A percentile compares a stretch with the other conserved stretches of the same genome.
phyloP scores from a whole-genome alignment of 2,797 vertebrate species.

The Eurystomus glaucurus region DNA sequence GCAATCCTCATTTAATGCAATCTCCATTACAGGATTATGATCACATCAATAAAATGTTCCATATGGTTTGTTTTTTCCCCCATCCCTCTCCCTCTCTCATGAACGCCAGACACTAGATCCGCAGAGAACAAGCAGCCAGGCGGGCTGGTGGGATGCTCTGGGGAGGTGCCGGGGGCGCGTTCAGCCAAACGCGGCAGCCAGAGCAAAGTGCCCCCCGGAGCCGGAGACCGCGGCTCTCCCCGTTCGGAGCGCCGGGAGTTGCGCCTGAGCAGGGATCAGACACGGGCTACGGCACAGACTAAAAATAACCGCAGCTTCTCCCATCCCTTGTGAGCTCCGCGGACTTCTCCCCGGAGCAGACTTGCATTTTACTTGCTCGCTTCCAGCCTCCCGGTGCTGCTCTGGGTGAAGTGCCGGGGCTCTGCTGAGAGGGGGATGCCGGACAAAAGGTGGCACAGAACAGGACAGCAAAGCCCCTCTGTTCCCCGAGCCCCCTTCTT shows the following conservation, averaged over 20 bases:
- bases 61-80: neutral
- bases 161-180: neutral
- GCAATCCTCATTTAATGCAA: conserved; percentile 57
- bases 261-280: neutral
- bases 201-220: conserved; percentile 41
- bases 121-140: neutral
- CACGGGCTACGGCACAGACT: neutral
- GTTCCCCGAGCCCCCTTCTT: conserved; percentile 28
- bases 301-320: neutral
- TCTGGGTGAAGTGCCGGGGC: neutral
- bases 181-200: conserved; percentile 33
- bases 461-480: neutral
- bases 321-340: conserved; percentile 13
- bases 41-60: conserved; percentile 64
- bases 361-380: conserved; percentile 39
- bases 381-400: neutral
- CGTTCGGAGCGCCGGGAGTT: conserved; percentile 26
- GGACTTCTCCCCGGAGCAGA: conserved; percentile 3
- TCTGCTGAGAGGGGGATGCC: neutral
- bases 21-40: conserved; percentile 74
- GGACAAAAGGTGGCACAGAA: neutral
- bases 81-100: neutral
- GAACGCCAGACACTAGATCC: neutral
- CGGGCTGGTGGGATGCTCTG: conserved; percentile 13
- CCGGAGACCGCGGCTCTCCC: neutral